These are phyloP conservation scores for Tympanoctomys barrerae DNA, from an alignment of 2,797 vertebrate genomes.

Conservation along the genomic window DNA sequence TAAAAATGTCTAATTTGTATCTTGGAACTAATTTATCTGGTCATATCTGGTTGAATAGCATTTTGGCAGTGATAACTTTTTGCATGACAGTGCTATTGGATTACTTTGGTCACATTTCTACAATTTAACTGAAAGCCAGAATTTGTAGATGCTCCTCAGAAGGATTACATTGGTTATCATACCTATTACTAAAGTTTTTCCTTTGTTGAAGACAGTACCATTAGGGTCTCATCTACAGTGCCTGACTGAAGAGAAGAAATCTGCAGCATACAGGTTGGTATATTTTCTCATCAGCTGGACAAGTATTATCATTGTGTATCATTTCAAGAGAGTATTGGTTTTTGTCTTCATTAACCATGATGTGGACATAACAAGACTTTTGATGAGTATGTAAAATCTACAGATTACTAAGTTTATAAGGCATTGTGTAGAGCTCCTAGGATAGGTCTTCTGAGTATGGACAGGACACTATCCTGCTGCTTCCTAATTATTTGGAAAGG, in stretches of 20 bases:
- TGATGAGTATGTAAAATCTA: background rate
- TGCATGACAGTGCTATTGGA: background rate
- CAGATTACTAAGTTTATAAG: background rate
- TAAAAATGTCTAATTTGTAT: constrained; percentile 24
- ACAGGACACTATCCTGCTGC: background rate
- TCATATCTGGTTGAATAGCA: background rate
- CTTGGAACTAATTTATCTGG: background rate
- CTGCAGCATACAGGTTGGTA: background rate
- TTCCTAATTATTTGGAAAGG: background rate
- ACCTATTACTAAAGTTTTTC: background rate
- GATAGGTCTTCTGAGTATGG: background rate
- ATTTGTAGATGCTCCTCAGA: background rate
- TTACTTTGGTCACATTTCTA: background rate
- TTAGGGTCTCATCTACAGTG: background rate
- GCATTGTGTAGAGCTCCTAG: background rate
- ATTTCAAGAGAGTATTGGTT: background rate
- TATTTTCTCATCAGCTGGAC: background rate
- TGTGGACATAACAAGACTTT: background rate
- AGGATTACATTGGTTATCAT: background rate
- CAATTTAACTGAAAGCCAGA: constrained; percentile 7
- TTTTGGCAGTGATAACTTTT: background rate
- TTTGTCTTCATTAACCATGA: background rate
- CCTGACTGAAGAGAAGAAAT: background rate
- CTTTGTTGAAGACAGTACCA: background rate
- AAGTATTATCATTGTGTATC: background rate